A percentile compares a stretch with the other conserved stretches of the same genome.
Conservation (phyloP, 2,797 vertebrate genomes). For the Hipposideros larvatus region DNA sequence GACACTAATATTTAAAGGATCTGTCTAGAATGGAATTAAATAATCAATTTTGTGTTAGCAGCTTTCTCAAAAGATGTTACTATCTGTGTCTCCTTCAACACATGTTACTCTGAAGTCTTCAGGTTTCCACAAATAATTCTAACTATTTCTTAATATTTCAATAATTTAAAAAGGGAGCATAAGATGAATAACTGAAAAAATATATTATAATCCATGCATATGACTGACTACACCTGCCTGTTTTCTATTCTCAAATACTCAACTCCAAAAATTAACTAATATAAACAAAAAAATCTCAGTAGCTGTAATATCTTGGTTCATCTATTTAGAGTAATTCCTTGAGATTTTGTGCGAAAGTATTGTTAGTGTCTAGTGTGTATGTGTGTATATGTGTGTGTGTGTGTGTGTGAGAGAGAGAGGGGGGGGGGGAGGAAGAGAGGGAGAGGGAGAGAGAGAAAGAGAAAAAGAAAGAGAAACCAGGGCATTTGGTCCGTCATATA, state of each 20-base stretch:
- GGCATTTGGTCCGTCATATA: neutral
- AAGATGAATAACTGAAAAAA: neutral
- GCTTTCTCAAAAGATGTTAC: neutral
- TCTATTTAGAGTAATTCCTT: neutral
- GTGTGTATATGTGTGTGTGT: neutral
- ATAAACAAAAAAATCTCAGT: neutral
- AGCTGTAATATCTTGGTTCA: neutral
- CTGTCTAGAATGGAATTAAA: neutral
- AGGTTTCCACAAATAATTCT: neutral
- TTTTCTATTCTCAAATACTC: neutral
- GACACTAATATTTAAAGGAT: conserved; percentile 23
- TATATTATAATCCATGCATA: neutral
- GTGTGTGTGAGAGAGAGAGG: neutral
- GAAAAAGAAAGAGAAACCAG: neutral
- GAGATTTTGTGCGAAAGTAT: neutral
- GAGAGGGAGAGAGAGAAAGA: too few relatives aligned
- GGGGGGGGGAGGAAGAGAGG: neutral
- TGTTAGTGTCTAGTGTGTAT: neutral
- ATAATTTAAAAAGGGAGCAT: neutral
- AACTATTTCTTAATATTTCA: conserved; percentile 33
- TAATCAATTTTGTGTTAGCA: neutral
- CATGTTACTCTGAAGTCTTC: neutral
- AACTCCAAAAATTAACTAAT: neutral
- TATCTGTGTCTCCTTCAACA: neutral
- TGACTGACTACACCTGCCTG: neutral